Conservation (phyloP, 2,113 vertebrate genomes). For the Ginglymostoma cirratum region DNA sequence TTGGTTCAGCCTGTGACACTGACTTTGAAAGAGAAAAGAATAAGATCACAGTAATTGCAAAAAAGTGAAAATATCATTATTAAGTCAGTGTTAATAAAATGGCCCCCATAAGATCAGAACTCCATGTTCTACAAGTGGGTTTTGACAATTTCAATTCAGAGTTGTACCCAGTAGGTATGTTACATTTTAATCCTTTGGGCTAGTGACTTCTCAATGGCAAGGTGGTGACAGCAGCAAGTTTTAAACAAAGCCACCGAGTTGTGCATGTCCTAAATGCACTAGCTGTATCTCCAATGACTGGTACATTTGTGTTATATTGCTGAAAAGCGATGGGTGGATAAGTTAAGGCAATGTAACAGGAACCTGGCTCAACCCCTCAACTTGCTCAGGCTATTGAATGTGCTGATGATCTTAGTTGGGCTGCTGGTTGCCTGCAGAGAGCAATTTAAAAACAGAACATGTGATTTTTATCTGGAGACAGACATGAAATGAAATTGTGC, state of each 20-base stretch:
- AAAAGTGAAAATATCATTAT: not conserved
- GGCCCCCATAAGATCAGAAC: not conserved
- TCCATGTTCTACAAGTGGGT: not conserved
- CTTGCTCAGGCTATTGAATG: not conserved
- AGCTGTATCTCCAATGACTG: not conserved
- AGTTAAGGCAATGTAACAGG: not conserved
- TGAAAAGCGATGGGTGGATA: not conserved
- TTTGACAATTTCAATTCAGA: not conserved
- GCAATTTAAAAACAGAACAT: not conserved
- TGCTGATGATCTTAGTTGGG: not conserved
- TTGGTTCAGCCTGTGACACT: not conserved
- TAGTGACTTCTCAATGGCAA: not conserved
- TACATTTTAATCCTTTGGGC: not conserved
- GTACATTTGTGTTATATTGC: not conserved
- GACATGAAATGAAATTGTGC: not conserved
- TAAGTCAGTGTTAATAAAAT: not conserved
- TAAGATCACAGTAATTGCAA: not conserved
- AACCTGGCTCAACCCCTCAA: not conserved
- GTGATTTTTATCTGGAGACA: not conserved
- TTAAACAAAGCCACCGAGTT: not conserved
- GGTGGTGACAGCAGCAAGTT: not conserved
- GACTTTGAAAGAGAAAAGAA: not conserved
- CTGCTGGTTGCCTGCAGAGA: not conserved
- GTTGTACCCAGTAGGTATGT: not conserved
- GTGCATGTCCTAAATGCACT: not conserved